Percentiles rank a stretch among this genome's conserved stretches.
phyloP scores from a whole-genome alignment of 2,797 vertebrate species.

The Propithecus deckenii region DNA sequence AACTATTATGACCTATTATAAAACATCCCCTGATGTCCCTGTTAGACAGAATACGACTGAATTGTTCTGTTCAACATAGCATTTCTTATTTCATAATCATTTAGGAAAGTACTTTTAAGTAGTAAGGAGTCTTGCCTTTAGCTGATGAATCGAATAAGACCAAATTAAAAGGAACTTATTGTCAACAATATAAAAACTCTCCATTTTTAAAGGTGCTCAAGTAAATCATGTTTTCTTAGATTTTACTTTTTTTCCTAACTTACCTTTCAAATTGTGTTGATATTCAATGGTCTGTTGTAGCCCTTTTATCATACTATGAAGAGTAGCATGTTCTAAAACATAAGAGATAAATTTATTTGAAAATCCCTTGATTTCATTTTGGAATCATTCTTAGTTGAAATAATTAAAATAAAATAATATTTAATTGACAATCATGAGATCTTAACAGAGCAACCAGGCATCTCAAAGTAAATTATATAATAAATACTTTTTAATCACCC shows the following conservation, averaged over 20 bases:
- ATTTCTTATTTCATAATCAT: slow-evolving; percentile 29
- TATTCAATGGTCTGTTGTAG: slow-evolving; percentile 91
- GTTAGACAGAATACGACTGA: not conserved
- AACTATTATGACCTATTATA: not conserved
- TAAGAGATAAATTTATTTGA: slow-evolving; percentile 53
- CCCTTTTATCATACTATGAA: slow-evolving; percentile 87
- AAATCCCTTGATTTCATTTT: slow-evolving; percentile 39
- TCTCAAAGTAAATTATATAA: slow-evolving; percentile 5
- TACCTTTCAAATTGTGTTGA: slow-evolving; percentile 93
- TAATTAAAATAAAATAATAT: not conserved
- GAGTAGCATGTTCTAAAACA: slow-evolving; percentile 89
- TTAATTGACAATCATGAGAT: slow-evolving; percentile 33
- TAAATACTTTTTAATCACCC: not conserved
- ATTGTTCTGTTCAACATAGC: not conserved
- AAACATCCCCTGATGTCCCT: not conserved
- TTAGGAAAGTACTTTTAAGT: not conserved
- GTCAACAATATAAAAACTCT: not conserved
- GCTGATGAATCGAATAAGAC: not conserved
- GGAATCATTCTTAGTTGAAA: slow-evolving; percentile 27
- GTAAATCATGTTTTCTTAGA: not conserved
- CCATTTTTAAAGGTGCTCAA: slow-evolving; percentile 4
- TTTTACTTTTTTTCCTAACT: slow-evolving; percentile 40
- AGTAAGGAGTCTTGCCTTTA: not conserved
- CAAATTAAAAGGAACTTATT: not conserved
- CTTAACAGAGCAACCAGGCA: slow-evolving; percentile 10